Conservation (phyloP, 2,113 vertebrate genomes). For the Lonchura striata region DNA sequence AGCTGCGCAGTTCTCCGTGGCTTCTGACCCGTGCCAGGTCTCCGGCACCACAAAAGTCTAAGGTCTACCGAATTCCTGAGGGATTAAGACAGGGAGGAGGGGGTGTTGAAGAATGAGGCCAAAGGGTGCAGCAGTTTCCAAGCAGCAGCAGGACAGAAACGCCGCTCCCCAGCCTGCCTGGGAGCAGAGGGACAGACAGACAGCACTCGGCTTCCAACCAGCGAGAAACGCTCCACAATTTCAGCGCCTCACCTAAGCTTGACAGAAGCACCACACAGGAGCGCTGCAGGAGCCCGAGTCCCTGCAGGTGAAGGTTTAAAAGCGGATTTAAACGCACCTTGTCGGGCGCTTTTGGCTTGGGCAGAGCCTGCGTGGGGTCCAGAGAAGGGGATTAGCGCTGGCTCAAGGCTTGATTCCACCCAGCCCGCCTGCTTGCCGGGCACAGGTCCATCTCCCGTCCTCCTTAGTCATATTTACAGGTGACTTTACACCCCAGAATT, state of each 20-base stretch:
- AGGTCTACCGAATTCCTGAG: neutral
- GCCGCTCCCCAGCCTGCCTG: neutral
- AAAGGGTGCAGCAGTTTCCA: neutral
- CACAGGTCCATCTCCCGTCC: neutral
- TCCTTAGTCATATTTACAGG: neutral
- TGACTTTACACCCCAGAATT: neutral
- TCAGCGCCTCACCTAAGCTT: neutral
- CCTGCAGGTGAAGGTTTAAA: neutral
- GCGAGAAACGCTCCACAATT: neutral
- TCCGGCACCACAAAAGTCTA: neutral
- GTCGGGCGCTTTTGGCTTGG: neutral
- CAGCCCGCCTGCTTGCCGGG: neutral
- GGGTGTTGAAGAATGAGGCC: neutral
- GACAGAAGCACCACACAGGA: neutral
- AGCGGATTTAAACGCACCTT: neutral
- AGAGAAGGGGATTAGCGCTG: neutral
- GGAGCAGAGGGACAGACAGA: rapidly evolving
- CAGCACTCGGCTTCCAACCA: rapidly evolving
- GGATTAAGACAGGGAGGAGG: neutral
- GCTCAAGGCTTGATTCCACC: neutral
- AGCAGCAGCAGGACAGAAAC: neutral
- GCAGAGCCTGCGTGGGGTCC: neutral
- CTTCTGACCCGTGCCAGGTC: neutral
- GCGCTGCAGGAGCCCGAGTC: neutral
- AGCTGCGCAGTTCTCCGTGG: neutral